These are phyloP conservation scores for Stegodyphus mimosarum DNA, from an alignment of 1,140 invertebrate species.

Conservation along the genomic window DNA sequence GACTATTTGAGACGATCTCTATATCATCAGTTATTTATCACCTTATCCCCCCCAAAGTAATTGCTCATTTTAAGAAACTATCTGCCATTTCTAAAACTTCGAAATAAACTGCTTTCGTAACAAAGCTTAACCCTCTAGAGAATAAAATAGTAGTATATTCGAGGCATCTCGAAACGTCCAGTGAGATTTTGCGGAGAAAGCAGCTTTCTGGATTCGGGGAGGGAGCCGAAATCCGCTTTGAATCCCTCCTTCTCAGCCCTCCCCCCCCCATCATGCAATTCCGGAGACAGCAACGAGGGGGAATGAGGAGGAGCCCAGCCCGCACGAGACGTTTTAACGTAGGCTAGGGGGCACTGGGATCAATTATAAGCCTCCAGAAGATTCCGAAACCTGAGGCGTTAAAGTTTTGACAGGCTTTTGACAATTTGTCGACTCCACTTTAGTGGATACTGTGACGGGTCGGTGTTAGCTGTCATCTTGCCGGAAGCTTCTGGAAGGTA, in stretches of 20 bases:
- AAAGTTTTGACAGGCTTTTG: conserved; percentile 44
- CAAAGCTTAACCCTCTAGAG: conserved; percentile 1
- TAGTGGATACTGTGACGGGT: conserved; percentile 3
- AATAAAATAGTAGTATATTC: neutral
- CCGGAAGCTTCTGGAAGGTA: neutral
- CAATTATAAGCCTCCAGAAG: conserved; percentile 35
- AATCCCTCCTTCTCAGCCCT: neutral
- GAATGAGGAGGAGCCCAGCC: neutral
- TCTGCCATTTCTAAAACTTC: neutral
- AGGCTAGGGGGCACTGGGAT: conserved; percentile 15
- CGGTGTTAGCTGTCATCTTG: conserved; percentile 3
- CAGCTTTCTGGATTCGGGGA: neutral
- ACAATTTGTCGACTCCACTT: conserved; percentile 36
- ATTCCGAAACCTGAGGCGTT: conserved; percentile 25
- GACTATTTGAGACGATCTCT: too few relatives aligned
- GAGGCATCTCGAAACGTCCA: neutral
- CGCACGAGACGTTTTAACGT: neutral
- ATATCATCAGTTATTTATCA: too few relatives aligned
- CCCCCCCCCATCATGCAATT: neutral
- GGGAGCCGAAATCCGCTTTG: too few relatives aligned
- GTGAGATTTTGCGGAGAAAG: conserved; percentile 9
- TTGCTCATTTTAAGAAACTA: neutral
- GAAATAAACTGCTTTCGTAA: conserved; percentile 1
- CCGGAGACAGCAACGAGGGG: neutral
- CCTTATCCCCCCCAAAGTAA: too few relatives aligned